Evolutionary conservation across 2,888 invertebrate species (phyloP).

Genomic region (Aleiodes leptofemur): DNA sequence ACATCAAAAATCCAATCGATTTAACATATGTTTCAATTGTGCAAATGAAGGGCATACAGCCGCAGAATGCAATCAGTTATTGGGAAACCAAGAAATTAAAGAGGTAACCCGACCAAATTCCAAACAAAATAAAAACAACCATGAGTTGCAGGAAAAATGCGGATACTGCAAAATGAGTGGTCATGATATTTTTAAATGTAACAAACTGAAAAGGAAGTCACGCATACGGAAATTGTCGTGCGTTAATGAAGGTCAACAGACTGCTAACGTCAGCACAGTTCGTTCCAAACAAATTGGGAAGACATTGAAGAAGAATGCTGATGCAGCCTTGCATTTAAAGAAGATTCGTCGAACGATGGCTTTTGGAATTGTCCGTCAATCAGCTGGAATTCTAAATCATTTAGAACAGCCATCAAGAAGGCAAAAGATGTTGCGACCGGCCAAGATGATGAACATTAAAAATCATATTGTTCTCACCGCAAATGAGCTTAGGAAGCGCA

Average conservation of each 20-base stretch:
- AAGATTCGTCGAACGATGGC: too few species aligned
- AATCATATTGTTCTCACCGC: background rate
- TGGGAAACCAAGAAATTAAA: background rate
- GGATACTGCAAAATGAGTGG: background rate
- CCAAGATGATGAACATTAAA: background rate
- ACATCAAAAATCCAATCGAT: background rate
- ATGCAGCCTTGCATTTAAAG: too few species aligned
- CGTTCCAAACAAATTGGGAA: too few species aligned
- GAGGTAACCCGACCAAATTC: background rate
- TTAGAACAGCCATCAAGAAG: background rate
- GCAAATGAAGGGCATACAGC: background rate
- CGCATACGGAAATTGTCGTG: background rate
- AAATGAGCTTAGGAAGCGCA: background rate
- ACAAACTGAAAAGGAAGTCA: background rate
- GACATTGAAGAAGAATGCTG: too few species aligned
- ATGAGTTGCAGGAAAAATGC: background rate
- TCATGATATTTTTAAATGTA: background rate
- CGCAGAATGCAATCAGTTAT: background rate
- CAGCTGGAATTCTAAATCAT: background rate
- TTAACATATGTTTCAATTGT: slow-evolving; percentile 2
- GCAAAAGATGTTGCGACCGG: background rate
- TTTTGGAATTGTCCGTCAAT: background rate
- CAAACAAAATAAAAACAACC: background rate
- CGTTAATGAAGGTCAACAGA: background rate
- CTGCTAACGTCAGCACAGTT: background rate